These are phyloP conservation scores for Amphiprion percula DNA, from an alignment of 2,113 vertebrate species.

Conservation along the genomic window DNA sequence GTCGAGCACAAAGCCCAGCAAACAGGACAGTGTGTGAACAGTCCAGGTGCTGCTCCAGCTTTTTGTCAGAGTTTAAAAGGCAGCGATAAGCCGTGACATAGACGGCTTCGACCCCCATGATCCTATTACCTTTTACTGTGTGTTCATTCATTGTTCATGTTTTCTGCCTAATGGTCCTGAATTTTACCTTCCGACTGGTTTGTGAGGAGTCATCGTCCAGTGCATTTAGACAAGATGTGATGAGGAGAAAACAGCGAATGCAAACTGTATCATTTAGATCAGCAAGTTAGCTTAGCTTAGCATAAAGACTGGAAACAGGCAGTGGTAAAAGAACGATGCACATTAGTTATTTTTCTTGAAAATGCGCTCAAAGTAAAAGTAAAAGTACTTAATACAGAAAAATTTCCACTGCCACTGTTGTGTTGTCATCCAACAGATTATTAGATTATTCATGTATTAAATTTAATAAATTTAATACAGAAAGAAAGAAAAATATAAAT, in stretches of 20 bases:
- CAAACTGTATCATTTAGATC: too few species aligned
- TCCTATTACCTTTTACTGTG: slow-evolving; percentile 25
- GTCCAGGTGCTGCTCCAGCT: slow-evolving; percentile 64
- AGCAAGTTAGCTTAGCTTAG: too few species aligned
- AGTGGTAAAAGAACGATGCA: too few species aligned
- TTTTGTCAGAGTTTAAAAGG: slow-evolving; percentile 60
- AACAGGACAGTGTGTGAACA: slow-evolving; percentile 58
- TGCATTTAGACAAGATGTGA: background rate
- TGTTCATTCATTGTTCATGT: slow-evolving; percentile 26
- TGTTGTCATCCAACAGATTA: too few species aligned
- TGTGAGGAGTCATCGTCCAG: background rate
- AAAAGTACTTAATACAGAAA: too few species aligned
- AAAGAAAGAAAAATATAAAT: too few species aligned
- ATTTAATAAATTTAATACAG: too few species aligned
- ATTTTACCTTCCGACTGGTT: slow-evolving; percentile 9
- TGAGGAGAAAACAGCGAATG: background rate
- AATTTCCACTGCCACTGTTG: too few species aligned
- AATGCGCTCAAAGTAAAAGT: too few species aligned
- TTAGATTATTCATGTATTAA: too few species aligned
- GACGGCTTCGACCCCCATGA: slow-evolving; percentile 24
- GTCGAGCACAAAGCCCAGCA: slow-evolving; percentile 44
- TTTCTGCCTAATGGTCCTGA: background rate
- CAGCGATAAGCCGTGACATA: slow-evolving; percentile 27
- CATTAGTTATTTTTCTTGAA: too few species aligned
- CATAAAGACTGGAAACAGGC: too few species aligned